phyloP scores from a whole-genome alignment of 2,113 vertebrate species.

The Ranitomeya variabilis region DNA sequence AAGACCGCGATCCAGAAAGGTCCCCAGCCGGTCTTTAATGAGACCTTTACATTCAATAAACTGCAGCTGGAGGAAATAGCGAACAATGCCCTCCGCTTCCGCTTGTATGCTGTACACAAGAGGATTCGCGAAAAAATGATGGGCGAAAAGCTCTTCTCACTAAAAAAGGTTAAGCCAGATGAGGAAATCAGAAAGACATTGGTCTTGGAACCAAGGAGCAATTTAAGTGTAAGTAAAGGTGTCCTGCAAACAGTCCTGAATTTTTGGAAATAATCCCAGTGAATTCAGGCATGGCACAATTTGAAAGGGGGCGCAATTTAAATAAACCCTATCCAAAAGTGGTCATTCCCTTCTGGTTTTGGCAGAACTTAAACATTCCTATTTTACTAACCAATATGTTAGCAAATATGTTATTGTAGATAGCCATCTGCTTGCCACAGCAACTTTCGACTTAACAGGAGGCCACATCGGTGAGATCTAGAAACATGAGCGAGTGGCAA shows the following conservation, averaged over 20 bases:
- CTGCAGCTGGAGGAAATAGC: slow-evolving; percentile 79
- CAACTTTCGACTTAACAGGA: background rate
- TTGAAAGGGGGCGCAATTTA: no score
- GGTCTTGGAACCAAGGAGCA: slow-evolving; percentile 87
- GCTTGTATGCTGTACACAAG: slow-evolving; percentile 87
- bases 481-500: background rate
- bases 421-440: background rate
- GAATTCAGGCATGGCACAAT: no score
- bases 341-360: no score
- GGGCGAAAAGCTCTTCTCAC: slow-evolving; percentile 86
- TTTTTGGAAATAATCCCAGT: no score
- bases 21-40: slow-evolving; percentile 80
- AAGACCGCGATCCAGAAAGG: slow-evolving; percentile 85
- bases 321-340: no score
- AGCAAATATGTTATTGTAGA: slow-evolving; percentile 24
- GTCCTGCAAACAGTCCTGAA: background rate
- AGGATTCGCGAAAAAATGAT: slow-evolving; percentile 89
- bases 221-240: slow-evolving; percentile 83
- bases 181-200: slow-evolving; percentile 76
- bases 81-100: slow-evolving; percentile 81
- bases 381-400: no score
- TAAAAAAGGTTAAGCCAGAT: slow-evolving; percentile 74
- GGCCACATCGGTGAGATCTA: background rate
- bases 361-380: no score
- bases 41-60: slow-evolving; percentile 84